Evolutionary conservation across 2,888 invertebrate species (phyloP).

Genomic region (Phaonia tiefii): DNA sequence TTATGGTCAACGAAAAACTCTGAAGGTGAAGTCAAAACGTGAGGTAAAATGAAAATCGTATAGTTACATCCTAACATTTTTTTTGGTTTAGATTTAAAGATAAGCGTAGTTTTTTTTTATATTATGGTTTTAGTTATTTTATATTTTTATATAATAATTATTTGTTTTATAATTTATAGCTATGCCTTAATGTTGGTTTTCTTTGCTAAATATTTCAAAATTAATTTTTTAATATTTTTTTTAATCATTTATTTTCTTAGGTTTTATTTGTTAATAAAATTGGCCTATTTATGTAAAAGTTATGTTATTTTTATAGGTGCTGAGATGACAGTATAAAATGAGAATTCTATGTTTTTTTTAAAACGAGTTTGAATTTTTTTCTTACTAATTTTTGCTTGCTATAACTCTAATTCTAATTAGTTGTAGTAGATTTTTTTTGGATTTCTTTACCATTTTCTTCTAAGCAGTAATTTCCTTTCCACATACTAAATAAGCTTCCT

Average conservation of each 20-base stretch:
- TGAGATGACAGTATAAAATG: neutral
- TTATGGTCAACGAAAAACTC: neutral
- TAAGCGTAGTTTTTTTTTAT: neutral
- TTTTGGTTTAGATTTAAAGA: neutral
- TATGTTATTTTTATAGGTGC: neutral
- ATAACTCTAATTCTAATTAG: no score
- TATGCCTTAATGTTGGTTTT: neutral
- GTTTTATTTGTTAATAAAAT: no score
- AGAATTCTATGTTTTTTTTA: no score
- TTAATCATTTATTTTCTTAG: neutral
- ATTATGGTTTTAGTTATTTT: neutral
- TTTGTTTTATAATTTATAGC: no score
- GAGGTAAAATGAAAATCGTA: neutral
- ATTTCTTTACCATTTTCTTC: no score
- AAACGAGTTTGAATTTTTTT: no score
- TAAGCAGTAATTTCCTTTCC: no score
- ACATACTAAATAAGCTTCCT: no score
- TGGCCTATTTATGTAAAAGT: conserved; percentile 12
- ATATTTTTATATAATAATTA: neutral
- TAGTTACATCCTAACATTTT: neutral
- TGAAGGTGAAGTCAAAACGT: no score
- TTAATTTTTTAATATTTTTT: neutral
- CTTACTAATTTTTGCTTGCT: no score
- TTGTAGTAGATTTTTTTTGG: no score
- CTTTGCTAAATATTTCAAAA: neutral